Percentiles rank a stretch among this genome's conserved stretches.
These are phyloP conservation scores for Drosophila nigromelanica DNA, from an alignment of 1,140 invertebrate species.

Conservation along the genomic window DNA sequence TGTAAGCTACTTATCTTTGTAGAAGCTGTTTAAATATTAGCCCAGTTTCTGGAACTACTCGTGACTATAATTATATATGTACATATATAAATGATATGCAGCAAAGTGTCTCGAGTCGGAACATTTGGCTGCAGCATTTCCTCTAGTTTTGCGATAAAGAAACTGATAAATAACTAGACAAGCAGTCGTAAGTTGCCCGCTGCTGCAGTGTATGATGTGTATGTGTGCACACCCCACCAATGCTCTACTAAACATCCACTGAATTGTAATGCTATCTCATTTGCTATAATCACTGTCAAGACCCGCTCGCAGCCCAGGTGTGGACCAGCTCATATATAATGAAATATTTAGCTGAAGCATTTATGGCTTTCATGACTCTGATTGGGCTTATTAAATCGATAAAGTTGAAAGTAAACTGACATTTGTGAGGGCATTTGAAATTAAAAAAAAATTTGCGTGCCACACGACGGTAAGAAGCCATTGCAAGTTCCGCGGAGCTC, in stretches of 20 bases:
- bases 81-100: slow-evolving; percentile 64
- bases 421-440: slow-evolving; percentile 32
- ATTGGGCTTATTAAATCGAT: slow-evolving; percentile 67
- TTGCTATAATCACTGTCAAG: slow-evolving; percentile 23
- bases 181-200: slow-evolving; percentile 10
- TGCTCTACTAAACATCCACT: neutral
- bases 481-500: slow-evolving; percentile 15
- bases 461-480: slow-evolving; percentile 33
- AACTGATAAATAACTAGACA: slow-evolving; percentile 52
- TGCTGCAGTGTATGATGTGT: neutral
- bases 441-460: slow-evolving; percentile 29
- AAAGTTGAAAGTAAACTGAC: slow-evolving; percentile 53
- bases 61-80: slow-evolving; percentile 18
- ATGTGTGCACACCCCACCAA: neutral
- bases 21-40: slow-evolving; percentile 17
- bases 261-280: slow-evolving; percentile 33
- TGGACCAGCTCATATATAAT: neutral
- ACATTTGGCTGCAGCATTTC: slow-evolving; percentile 52
- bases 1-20: neutral
- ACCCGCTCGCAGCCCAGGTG: slow-evolving; percentile 15
- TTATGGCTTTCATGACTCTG: neutral
- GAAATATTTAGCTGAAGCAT: neutral
- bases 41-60: slow-evolving; percentile 14
- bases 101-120: slow-evolving; percentile 41
- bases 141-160: slow-evolving; percentile 38